A percentile compares a stretch with the other conserved stretches of the same genome.
Conservation (phyloP, 2,797 vertebrate genomes). For the Pempheris klunzingeri region DNA sequence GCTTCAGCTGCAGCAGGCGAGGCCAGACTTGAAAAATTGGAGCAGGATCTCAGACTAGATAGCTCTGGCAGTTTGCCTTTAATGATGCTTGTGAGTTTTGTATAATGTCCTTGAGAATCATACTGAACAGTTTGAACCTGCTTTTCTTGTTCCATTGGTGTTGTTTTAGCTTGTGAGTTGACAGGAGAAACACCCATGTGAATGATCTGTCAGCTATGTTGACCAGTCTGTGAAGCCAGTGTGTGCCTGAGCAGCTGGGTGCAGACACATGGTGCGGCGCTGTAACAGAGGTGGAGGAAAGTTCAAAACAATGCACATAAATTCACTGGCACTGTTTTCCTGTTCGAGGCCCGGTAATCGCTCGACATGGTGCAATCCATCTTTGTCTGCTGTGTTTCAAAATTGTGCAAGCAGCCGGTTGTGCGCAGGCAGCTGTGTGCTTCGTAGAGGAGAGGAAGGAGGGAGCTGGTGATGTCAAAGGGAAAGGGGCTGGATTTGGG, state of each 20-base stretch:
- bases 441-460: conserved; percentile 51
- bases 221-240: neutral
- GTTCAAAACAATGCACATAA: conserved; percentile 7
- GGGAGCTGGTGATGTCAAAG: conserved; percentile 75
- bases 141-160: conserved; percentile 57
- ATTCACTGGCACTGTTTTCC: neutral
- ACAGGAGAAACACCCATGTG: conserved; percentile 62
- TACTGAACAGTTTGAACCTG: conserved; percentile 39
- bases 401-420: conserved; percentile 62
- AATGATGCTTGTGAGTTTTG: neutral
- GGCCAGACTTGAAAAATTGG: conserved; percentile 64
- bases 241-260: neutral
- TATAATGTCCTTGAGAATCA: conserved; percentile 6
- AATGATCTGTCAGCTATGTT: conserved; percentile 50
- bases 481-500: conserved; percentile 72
- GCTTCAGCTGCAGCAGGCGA: conserved; percentile 52
- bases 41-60: conserved; percentile 12
- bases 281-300: neutral
- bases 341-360: neutral
- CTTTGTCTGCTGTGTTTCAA: conserved; percentile 4
- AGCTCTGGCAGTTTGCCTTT: neutral
- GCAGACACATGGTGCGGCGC: neutral
- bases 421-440: conserved; percentile 27
- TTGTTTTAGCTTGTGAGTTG: conserved; percentile 36
- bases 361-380: conserved; percentile 39